These are phyloP conservation scores for Labeo catla DNA, from an alignment of 2,113 vertebrate genomes.

Conservation along the genomic window DNA sequence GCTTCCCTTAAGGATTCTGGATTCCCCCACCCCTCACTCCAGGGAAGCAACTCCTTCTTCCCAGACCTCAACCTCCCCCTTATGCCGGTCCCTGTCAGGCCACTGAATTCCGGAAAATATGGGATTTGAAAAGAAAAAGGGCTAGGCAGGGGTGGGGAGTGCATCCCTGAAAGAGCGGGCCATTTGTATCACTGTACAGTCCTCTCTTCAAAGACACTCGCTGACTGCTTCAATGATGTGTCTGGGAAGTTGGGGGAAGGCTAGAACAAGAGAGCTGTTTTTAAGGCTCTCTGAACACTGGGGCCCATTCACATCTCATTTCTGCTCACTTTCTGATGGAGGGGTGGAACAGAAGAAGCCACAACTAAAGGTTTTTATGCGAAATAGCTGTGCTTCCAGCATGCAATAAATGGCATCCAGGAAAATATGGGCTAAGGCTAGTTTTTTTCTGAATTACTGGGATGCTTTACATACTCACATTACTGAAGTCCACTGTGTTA, in stretches of 20 bases:
- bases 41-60: constrained; percentile 45
- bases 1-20: constrained; percentile 45
- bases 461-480: constrained; percentile 14
- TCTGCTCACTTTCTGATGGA: constrained; percentile 63
- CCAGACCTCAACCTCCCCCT: constrained; percentile 53
- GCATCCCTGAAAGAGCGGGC: constrained; percentile 62
- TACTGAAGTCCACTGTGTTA: neutral
- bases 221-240: constrained; percentile 65
- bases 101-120: constrained; percentile 45
- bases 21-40: constrained; percentile 39
- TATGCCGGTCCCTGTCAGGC: constrained; percentile 38
- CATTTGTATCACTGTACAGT: constrained; percentile 67
- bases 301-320: constrained; percentile 69
- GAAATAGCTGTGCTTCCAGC: constrained; percentile 25
- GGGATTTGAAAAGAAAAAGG: constrained; percentile 49
- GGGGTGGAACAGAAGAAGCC: constrained; percentile 60
- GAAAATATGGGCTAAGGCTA: constrained; percentile 36
- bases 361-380: constrained; percentile 48
- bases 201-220: constrained; percentile 66
- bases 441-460: constrained; percentile 23
- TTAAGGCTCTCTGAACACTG: constrained; percentile 71
- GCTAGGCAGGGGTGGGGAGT: constrained; percentile 42
- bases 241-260: constrained; percentile 57
- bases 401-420: constrained; percentile 45
- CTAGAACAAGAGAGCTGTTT: constrained; percentile 69